These are phyloP conservation scores for Plutomurus gul DNA, from an alignment of 1,140 invertebrate species.

Conservation along the genomic window DNA sequence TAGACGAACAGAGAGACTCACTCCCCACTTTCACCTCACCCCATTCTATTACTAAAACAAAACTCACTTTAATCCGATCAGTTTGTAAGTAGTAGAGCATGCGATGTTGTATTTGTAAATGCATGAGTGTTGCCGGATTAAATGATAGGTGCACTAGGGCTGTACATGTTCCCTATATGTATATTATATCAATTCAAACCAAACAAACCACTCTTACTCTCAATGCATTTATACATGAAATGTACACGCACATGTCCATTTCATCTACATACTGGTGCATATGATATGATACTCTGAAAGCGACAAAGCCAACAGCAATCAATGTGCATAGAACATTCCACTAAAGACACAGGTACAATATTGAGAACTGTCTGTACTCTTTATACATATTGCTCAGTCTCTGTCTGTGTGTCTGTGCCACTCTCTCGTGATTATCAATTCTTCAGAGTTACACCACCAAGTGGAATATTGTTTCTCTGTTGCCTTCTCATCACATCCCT, in stretches of 20 bases:
- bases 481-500: too few species aligned
- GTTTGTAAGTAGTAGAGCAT: neutral
- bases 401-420: too few species aligned
- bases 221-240: neutral
- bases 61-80: neutral
- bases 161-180: neutral
- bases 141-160: neutral
- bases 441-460: too few species aligned
- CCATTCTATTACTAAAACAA: constrained; percentile 14
- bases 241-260: neutral
- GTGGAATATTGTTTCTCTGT: too few species aligned
- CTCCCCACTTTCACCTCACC: constrained; percentile 14
- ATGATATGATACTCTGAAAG: neutral
- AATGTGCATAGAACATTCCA: too few species aligned
- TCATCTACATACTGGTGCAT: neutral
- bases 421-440: too few species aligned
- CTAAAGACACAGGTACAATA: too few species aligned
- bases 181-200: neutral
- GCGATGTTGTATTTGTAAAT: neutral
- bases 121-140: neutral
- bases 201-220: constrained; percentile 15
- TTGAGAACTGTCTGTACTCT: too few species aligned
- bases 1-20: neutral
- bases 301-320: neutral
- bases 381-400: too few species aligned